Evolutionary conservation across 2,888 invertebrate species (phyloP), one percentile per base, ranked within the genome.

Genomic region (Patella pellucida): DNA sequence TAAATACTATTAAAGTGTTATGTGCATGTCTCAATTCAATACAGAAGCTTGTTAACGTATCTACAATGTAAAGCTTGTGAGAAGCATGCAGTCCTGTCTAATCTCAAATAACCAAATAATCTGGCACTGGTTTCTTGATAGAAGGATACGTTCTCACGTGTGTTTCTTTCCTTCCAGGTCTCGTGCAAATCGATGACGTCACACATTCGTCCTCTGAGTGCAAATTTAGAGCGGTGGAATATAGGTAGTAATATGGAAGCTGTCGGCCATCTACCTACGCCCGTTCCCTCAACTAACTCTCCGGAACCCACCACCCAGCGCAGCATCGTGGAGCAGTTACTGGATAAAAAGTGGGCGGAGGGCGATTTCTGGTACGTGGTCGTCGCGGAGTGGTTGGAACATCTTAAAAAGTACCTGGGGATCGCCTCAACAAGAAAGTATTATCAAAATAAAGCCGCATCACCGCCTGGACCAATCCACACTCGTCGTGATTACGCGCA

Each of bases 281-380:
- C 62, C 3, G 19, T 62, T 23, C 62, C 62, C 23, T 62, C 62
- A 12, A 23, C 62, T 9, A 62, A 19, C 50, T 76, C 84, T 15
- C 86, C 88, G 2, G 86, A 87, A 70, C 82, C 83, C 7, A 74
- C 84, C 16, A 85, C 86, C 27, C 88, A 88, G 74, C 84, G 84
- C 71, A 82, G 85, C 2, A 84, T 87, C 14, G 79, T 88, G 50
- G 88, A 88, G 71, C 86, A 86, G 62, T 80, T 86, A 67, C 84
- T 88, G 52, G 85, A 87, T 19, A 79, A 85, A 41, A 79, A 83
- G 27, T 79, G 85, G 62, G 85, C 86, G 16, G 87, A 88, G 78
- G 88, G 87, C 12, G 88, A 88, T 62, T 87, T 87, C 78, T 88
- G 88, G 88, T 88, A 86, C 74, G 87, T 87, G 1, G 81, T 88